These are phyloP conservation scores for Tachystola acroxantha DNA, from an alignment of 2,888 invertebrate genomes.

Conservation along the genomic window DNA sequence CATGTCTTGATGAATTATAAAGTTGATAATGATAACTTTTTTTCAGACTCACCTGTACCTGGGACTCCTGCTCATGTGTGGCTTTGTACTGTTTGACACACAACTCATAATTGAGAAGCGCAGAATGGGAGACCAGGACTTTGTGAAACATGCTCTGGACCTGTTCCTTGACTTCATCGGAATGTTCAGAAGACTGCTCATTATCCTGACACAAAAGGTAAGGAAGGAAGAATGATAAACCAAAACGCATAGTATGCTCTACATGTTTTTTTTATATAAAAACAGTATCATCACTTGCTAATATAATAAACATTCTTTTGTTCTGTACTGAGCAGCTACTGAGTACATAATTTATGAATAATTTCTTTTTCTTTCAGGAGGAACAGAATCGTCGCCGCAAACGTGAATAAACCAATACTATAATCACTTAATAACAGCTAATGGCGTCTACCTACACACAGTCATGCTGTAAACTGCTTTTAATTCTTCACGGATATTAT, in stretches of 20 bases:
- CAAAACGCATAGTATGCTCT: no score
- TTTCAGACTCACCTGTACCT: slow-evolving; percentile 89
- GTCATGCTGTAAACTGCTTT: no score
- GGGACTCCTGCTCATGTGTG: slow-evolving; percentile 94
- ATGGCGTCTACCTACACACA: not conserved
- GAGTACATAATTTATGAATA: not conserved
- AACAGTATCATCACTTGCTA: no score
- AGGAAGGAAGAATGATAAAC: not conserved
- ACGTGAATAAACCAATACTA: slow-evolving; percentile 49
- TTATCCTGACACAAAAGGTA: slow-evolving; percentile 95
- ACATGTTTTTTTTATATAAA: no score
- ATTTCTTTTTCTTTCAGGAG: slow-evolving; percentile 47
- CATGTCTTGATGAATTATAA: no score
- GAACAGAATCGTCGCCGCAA: slow-evolving; percentile 72
- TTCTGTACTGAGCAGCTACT: no score
- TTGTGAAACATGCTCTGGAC: slow-evolving; percentile 93
- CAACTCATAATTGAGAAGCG: slow-evolving; percentile 96
- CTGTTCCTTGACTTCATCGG: slow-evolving; percentile 97
- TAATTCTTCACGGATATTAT: no score
- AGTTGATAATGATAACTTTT: slow-evolving; percentile 1
- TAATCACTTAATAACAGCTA: not conserved
- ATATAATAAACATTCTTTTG: no score
- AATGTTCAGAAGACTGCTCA: slow-evolving; percentile 93
- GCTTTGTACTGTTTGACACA: slow-evolving; percentile 98
- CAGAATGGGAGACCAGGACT: slow-evolving; percentile 94